Conservation (phyloP, 2,888 invertebrate genomes). For the Ophion costatus region DNA sequence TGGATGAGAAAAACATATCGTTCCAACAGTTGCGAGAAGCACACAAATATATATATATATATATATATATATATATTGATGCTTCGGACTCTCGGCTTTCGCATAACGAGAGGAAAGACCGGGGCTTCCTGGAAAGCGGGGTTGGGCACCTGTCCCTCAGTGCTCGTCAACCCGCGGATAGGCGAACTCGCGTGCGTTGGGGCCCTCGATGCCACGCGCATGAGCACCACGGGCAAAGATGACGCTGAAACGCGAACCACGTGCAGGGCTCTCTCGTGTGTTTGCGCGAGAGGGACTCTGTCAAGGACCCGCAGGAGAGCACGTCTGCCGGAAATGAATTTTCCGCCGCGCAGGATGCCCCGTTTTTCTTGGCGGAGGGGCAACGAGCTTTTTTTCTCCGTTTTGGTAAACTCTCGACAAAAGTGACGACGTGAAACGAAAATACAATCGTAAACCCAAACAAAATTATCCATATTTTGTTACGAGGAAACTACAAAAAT, state of each 20-base stretch:
- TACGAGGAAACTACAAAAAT: not conserved
- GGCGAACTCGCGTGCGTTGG: not conserved
- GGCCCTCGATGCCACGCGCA: not conserved
- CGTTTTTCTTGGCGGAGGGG: slow-evolving; percentile 33
- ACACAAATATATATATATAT: not conserved
- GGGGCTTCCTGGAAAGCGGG: slow-evolving; percentile 82
- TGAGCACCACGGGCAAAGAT: slow-evolving; percentile 65
- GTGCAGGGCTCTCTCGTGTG: slow-evolving; percentile 46
- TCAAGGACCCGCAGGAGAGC: slow-evolving; percentile 53
- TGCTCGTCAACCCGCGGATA: slow-evolving; percentile 73
- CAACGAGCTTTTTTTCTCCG: not conserved
- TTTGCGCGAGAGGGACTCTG: slow-evolving; percentile 51
- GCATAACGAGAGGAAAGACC: slow-evolving; percentile 74
- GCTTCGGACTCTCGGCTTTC: slow-evolving; percentile 58
- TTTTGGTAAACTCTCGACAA: too few species aligned
- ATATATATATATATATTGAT: slow-evolving; percentile 16
- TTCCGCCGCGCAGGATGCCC: slow-evolving; percentile 21
- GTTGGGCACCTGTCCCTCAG: slow-evolving; percentile 83
- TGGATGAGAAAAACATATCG: not conserved
- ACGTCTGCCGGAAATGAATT: slow-evolving; percentile 57
- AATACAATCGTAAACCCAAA: not conserved
- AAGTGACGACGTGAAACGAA: not conserved
- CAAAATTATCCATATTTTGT: not conserved
- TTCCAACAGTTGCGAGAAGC: not conserved
- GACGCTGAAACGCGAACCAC: slow-evolving; percentile 64